Evolutionary conservation across 2,113 vertebrate genomes (phyloP).

Genomic region (Hypocryptadius cinnamomeus): DNA sequence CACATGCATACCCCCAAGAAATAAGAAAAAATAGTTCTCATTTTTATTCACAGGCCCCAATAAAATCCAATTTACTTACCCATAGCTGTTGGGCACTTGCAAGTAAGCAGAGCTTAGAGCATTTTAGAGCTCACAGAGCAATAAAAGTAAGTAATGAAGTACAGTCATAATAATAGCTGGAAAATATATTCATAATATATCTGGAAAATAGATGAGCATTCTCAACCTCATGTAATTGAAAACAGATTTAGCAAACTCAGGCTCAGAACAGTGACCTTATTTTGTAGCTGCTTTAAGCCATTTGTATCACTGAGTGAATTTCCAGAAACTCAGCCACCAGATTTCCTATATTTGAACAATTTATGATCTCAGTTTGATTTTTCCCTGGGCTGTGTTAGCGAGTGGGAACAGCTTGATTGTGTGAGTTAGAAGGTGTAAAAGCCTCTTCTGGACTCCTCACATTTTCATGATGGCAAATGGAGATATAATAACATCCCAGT

Average conservation of each 20-base stretch:
- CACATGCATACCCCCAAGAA: neutral
- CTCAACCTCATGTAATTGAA: neutral
- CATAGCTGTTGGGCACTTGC: neutral
- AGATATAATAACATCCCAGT: neutral
- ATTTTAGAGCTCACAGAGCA: neutral
- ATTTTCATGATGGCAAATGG: neutral
- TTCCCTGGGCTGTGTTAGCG: fast-evolving
- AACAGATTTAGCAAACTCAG: neutral
- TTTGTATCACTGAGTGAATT: neutral
- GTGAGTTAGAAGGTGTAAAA: neutral
- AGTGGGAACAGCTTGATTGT: neutral
- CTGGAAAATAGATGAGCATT: neutral
- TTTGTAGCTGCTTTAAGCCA: neutral
- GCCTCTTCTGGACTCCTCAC: neutral
- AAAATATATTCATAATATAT: slow-evolving; percentile 17
- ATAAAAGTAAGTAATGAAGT: slow-evolving; percentile 9
- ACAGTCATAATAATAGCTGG: neutral
- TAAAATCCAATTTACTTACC: neutral
- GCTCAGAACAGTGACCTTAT: neutral
- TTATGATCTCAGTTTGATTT: neutral
- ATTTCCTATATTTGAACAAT: neutral
- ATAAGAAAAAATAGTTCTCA: neutral
- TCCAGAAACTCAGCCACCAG: neutral
- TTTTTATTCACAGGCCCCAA: neutral
- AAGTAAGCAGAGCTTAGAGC: neutral